A percentile compares a stretch with the other conserved stretches of the same genome.
These are phyloP conservation scores for Odontamblyopus lacepedii DNA, from an alignment of 2,797 vertebrate genomes.

Conservation along the genomic window DNA sequence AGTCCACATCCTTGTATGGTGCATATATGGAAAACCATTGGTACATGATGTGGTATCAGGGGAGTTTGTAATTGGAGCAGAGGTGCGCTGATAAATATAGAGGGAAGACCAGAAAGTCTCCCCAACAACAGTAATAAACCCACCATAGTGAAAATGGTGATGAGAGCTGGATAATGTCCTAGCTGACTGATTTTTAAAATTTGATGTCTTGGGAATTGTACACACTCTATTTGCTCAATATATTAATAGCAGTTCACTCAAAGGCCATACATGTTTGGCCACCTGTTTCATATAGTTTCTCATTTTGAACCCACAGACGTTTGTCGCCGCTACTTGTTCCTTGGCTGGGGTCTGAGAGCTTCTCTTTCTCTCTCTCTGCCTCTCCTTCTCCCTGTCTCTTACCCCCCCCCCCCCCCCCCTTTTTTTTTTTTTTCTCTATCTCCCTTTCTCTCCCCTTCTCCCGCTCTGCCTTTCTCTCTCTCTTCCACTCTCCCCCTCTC, in stretches of 20 bases:
- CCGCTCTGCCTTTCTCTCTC: constrained; percentile 16
- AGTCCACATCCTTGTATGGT: neutral
- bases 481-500: neutral
- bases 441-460: neutral
- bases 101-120: constrained; percentile 43
- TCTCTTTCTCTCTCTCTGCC: constrained; percentile 7
- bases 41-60: neutral
- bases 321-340: constrained; percentile 55
- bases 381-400: neutral
- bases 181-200: constrained; percentile 29
- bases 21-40: neutral
- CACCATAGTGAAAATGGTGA: constrained; percentile 12
- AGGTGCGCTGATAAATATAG: constrained; percentile 67
- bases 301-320: constrained; percentile 13
- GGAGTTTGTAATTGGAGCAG: constrained; percentile 53
- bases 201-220: constrained; percentile 14
- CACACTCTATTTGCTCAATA: neutral
- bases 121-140: constrained; percentile 61
- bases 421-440: neutral
- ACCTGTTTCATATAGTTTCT: neutral
- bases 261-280: neutral
- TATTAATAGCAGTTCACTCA: neutral
- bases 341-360: constrained; percentile 32
- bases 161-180: neutral
- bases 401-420: constrained; percentile 6